Conservation (phyloP, 2,113 vertebrate species). For the Geococcyx californianus region DNA sequence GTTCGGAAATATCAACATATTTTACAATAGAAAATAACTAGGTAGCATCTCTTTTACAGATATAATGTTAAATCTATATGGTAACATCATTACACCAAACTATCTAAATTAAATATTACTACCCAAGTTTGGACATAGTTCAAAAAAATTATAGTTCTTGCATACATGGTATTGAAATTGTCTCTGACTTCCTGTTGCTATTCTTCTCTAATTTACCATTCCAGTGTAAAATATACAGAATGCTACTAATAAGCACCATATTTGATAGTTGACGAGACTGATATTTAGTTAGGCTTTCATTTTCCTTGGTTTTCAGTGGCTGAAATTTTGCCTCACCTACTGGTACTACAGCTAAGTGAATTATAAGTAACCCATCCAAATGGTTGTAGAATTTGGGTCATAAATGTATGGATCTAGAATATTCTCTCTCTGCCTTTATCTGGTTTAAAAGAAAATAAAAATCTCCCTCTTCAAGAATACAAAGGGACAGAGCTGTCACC, state of each 20-base stretch:
- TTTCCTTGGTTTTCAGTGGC: not conserved
- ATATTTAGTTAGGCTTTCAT: not conserved
- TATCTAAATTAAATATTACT: conserved; percentile 17
- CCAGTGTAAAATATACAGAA: not conserved
- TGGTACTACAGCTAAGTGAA: not conserved
- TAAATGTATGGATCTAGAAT: not conserved
- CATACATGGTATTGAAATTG: not conserved
- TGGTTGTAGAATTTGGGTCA: not conserved
- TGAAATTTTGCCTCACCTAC: not conserved
- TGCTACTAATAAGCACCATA: not conserved
- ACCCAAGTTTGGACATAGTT: not conserved
- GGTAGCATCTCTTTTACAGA: not conserved
- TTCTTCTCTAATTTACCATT: not conserved
- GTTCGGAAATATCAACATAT: conserved; percentile 16
- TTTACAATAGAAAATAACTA: conserved; percentile 59
- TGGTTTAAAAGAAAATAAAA: not conserved
- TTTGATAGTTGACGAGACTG: not conserved
- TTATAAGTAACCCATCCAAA: not conserved
- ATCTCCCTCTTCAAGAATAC: not conserved
- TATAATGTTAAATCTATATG: conserved; percentile 20
- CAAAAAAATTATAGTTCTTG: conserved; percentile 12
- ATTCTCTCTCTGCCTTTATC: not conserved
- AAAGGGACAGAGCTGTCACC: not conserved
- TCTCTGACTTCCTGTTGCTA: not conserved
- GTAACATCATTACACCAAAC: conserved; percentile 1